Evolutionary conservation across 30 jellyfish, hydroid and myxozoan species (phyloP).

Genomic region (Turritopsis rubra): DNA sequence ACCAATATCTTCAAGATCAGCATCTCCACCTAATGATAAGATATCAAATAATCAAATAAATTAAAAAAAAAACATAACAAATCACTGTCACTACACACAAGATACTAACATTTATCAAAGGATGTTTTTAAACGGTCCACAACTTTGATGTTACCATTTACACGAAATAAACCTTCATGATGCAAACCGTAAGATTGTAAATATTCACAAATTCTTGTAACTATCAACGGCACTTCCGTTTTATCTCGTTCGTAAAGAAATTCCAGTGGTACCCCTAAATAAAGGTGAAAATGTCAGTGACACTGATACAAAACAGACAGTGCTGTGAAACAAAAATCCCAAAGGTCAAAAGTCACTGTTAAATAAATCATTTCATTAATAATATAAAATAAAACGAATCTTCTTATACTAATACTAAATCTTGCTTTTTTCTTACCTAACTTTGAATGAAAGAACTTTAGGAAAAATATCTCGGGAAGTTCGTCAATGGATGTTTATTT

Average conservation of each 20-base stretch:
- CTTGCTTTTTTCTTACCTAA: no score
- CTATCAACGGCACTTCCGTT: constrained; percentile 35
- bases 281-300: neutral
- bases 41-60: neutral
- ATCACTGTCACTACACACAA: neutral
- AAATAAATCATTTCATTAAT: no score
- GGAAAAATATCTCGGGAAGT: no score
- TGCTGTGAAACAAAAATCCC: no score
- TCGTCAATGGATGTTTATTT: no score
- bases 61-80: neutral
- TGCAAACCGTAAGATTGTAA: constrained; percentile 41
- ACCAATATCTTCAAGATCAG: constrained; percentile 72
- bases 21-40: constrained; percentile 74
- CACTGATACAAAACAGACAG: neutral
- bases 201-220: constrained; percentile 35
- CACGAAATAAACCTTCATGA: constrained; percentile 92
- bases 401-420: no score
- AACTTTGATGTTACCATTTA: constrained; percentile 90
- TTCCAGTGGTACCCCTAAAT: constrained; percentile 38
- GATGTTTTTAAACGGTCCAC: constrained; percentile 75
- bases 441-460: no score
- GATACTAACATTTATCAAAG: constrained; percentile 61
- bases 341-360: no score
- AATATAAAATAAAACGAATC: no score
- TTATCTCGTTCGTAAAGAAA: constrained; percentile 31